phyloP scores from a whole-genome alignment of 2,113 vertebrate genomes.

The Sinocyclocheilus anshuiensis region DNA sequence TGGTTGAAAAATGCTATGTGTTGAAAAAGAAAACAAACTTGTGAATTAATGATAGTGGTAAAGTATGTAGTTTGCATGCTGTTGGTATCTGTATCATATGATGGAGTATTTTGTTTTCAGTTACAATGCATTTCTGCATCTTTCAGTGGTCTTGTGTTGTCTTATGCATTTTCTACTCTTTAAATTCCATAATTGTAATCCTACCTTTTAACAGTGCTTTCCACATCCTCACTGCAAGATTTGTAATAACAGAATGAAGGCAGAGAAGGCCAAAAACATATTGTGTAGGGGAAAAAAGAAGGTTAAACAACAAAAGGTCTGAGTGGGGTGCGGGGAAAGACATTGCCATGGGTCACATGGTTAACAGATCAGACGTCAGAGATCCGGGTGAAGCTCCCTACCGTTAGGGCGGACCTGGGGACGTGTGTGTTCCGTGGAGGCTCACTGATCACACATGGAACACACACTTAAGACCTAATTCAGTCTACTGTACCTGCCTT shows the following conservation, averaged over 20 bases:
- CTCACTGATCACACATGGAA: too few species aligned
- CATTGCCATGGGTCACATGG: constrained; percentile 4
- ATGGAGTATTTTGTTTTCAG: not conserved
- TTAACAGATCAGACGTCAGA: not conserved
- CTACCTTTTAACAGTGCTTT: too few species aligned
- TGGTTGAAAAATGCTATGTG: constrained; percentile 14
- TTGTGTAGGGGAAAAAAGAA: not conserved
- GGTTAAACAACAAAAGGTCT: not conserved
- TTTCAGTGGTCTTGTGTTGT: not conserved
- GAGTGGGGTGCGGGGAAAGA: constrained; percentile 3
- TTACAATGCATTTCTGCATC: not conserved
- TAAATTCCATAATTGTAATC: constrained; percentile 1
- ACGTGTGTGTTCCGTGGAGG: not conserved
- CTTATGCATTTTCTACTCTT: not conserved
- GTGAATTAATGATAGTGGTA: constrained; percentile 43
- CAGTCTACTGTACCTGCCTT: not conserved
- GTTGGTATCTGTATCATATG: not conserved
- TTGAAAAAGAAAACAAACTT: constrained; percentile 30
- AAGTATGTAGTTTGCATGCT: not conserved
- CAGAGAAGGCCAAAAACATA: not conserved
- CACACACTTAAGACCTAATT: constrained; percentile 1
- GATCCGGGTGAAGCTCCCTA: not conserved
- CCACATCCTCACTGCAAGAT: not conserved
- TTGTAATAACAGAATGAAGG: not conserved
- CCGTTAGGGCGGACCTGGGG: not conserved